These are phyloP conservation scores for Tyrannus savana DNA, from an alignment of 2,113 vertebrate species.

Conservation along the genomic window DNA sequence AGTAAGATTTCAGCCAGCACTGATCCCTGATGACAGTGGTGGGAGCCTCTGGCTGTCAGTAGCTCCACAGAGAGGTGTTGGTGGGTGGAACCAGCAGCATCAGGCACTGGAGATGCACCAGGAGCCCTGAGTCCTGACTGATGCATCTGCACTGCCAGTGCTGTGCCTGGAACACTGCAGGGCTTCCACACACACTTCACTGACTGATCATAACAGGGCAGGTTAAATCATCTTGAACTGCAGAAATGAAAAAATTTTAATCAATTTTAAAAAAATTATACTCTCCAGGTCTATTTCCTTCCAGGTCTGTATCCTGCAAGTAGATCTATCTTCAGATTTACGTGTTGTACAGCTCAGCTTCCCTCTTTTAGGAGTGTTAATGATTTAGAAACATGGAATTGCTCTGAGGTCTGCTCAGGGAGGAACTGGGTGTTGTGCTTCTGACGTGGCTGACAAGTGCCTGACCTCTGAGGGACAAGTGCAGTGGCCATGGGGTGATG, in stretches of 20 bases:
- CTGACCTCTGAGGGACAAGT: background rate
- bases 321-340: background rate
- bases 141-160: background rate
- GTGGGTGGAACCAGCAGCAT: background rate
- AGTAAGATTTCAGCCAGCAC: background rate
- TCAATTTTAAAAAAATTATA: fast-evolving
- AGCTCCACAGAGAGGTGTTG: background rate
- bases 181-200: background rate
- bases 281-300: background rate
- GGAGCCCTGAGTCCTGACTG: fast-evolving
- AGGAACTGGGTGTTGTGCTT: background rate
- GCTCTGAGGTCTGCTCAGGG: background rate
- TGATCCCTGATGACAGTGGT: background rate
- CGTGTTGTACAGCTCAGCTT: background rate
- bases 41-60: background rate
- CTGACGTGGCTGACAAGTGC: background rate
- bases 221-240: background rate
- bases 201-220: background rate
- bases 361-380: background rate
- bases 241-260: background rate
- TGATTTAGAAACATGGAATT: background rate
- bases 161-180: background rate
- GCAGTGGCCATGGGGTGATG: background rate
- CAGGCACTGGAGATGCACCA: background rate
- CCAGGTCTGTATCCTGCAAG: background rate